A percentile compares a stretch with the other conserved stretches of the same genome.
phyloP scores from a whole-genome alignment of 1,140 invertebrate species.

The Orussus abietinus region DNA sequence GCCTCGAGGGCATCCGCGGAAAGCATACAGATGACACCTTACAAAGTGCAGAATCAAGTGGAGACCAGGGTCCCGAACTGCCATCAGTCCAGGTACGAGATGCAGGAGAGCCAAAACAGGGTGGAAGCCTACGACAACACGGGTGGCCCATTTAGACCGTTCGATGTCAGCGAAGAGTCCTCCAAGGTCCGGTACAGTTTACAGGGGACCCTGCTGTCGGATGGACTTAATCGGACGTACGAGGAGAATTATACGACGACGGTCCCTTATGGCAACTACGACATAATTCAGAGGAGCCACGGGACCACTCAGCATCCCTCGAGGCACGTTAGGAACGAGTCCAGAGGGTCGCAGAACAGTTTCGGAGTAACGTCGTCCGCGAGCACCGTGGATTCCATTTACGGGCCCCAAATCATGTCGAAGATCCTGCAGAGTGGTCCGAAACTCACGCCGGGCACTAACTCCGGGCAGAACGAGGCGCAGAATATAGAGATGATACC shows the following conservation, averaged over 20 bases:
- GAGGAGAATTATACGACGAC: conserved; percentile 16
- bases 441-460: conserved; percentile 20
- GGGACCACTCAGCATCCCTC: background rate
- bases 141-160: conserved; percentile 9
- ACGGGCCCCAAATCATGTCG: conserved; percentile 26
- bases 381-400: conserved; percentile 36
- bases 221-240: too few species aligned
- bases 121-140: conserved; percentile 17
- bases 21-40: conserved; percentile 34
- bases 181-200: conserved; percentile 29
- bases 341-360: conserved; percentile 15
- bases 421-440: conserved; percentile 31
- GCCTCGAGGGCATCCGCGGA: conserved; percentile 21
- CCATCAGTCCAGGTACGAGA: conserved; percentile 20
- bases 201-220: conserved; percentile 16
- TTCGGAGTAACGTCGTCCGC: conserved; percentile 23
- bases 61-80: conserved; percentile 20
- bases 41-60: conserved; percentile 22
- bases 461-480: conserved; percentile 23
- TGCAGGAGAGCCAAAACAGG: background rate
- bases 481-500: conserved; percentile 41
- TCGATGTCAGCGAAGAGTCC: conserved; percentile 10
- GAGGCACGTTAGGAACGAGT: conserved; percentile 27
- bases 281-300: conserved; percentile 25
- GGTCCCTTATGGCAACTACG: conserved; percentile 32